Evolutionary conservation across 2,113 vertebrate species (phyloP).

Genomic region (Mesoclemmys tuberculata): DNA sequence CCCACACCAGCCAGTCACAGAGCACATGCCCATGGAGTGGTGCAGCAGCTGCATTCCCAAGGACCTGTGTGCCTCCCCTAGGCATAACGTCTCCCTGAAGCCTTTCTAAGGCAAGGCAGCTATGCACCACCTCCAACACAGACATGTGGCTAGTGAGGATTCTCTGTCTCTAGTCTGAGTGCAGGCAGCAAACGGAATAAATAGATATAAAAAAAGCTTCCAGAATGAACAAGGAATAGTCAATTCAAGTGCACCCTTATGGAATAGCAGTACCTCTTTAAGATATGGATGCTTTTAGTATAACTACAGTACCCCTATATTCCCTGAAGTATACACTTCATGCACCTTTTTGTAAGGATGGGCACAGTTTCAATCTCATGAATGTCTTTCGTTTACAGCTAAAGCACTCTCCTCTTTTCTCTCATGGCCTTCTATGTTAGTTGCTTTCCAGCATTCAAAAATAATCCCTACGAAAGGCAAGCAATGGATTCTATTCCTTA

Average conservation of each 20-base stretch:
- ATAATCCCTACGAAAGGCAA: not conserved
- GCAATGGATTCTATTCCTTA: not conserved
- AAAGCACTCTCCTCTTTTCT: not conserved
- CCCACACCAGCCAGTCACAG: not conserved
- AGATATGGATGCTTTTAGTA: not conserved
- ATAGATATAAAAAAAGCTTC: not conserved
- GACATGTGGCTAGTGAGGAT: rapidly evolving
- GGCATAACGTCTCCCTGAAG: not conserved
- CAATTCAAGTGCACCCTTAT: not conserved
- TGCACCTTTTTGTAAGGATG: not conserved
- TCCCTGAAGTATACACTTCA: not conserved
- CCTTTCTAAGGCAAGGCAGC: not conserved
- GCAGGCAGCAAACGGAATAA: not conserved
- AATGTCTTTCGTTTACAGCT: not conserved
- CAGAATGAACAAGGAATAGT: not conserved
- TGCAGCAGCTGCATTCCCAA: rapidly evolving
- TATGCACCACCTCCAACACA: rapidly evolving
- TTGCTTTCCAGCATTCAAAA: not conserved
- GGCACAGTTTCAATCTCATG: not conserved
- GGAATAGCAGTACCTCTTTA: not conserved
- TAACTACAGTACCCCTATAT: not conserved
- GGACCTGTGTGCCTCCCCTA: rapidly evolving
- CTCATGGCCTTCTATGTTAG: not conserved
- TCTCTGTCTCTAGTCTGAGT: not conserved
- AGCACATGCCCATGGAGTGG: not conserved